Conservation (phyloP, 1,140 invertebrate species). For the Drosophila teissieri region DNA sequence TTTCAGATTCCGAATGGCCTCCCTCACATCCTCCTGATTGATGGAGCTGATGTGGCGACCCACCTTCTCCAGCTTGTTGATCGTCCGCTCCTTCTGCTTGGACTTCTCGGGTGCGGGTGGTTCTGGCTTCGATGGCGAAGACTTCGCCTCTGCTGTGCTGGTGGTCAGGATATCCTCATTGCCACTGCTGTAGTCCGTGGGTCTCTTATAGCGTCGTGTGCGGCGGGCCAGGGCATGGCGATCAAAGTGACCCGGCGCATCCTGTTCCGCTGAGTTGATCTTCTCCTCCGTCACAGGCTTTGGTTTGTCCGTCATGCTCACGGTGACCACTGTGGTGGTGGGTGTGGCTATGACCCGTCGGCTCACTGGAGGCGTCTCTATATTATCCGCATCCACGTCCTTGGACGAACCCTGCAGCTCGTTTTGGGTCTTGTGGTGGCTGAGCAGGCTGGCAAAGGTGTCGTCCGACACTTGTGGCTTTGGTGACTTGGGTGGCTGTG, state of each 20-base stretch:
- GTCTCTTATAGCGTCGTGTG: conserved; percentile 92
- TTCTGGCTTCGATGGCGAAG: conserved; percentile 29
- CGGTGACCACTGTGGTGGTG: conserved; percentile 72
- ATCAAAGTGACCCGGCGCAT: conserved; percentile 91
- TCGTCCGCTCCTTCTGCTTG: conserved; percentile 55
- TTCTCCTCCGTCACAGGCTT: conserved; percentile 40
- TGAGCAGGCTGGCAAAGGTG: conserved; percentile 60
- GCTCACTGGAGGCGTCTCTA: conserved; percentile 93
- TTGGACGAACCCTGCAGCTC: conserved; percentile 86
- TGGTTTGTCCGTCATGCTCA: conserved; percentile 69
- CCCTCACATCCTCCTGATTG: conserved; percentile 88
- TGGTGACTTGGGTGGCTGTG: conserved; percentile 38
- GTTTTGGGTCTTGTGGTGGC: conserved; percentile 78
- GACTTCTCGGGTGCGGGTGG: conserved; percentile 42
- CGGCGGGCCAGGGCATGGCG: conserved; percentile 92
- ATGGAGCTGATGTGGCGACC: conserved; percentile 86
- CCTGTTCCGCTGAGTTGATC: conserved; percentile 78
- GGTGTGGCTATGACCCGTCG: conserved; percentile 86
- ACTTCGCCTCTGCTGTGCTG: conserved; percentile 51
- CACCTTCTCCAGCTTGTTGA: conserved; percentile 85
- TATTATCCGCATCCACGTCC: conserved; percentile 95
- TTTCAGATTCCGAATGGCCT: conserved; percentile 87
- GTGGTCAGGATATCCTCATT: conserved; percentile 86
- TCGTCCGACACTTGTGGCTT: conserved; percentile 47
- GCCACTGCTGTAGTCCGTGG: conserved; percentile 87